Evolutionary conservation across 2,113 vertebrate species (phyloP).

Genomic region (Elephas maximus): DNA sequence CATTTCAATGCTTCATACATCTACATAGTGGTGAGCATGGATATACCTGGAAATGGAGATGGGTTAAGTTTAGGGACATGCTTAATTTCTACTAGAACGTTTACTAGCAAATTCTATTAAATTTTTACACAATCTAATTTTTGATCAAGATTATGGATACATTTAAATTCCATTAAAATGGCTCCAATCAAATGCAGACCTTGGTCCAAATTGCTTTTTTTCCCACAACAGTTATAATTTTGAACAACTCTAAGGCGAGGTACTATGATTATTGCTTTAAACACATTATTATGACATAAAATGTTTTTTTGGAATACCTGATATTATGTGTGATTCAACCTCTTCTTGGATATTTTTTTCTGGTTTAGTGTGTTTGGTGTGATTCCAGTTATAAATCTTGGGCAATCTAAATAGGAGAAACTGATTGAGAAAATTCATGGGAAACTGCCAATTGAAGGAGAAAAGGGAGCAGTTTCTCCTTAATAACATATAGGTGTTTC

Average conservation of each 20-base stretch:
- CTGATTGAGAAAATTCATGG: neutral
- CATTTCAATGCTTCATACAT: neutral
- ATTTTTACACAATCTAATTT: neutral
- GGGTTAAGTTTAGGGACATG: neutral
- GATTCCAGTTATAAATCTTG: neutral
- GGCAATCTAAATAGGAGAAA: neutral
- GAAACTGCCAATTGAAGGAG: neutral
- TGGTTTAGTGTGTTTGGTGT: neutral
- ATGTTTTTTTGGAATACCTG: conserved; percentile 1
- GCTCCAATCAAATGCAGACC: neutral
- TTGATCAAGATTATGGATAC: neutral
- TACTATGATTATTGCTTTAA: neutral
- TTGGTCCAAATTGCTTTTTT: neutral
- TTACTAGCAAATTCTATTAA: too few species aligned
- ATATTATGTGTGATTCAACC: neutral
- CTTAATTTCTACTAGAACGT: neutral
- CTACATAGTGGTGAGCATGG: neutral
- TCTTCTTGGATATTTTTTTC: neutral
- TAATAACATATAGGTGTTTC: neutral
- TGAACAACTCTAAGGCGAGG: neutral
- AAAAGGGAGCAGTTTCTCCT: neutral
- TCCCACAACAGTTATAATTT: neutral
- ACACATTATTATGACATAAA: neutral
- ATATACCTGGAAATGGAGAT: neutral
- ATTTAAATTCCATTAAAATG: neutral